Base-by-base conservation (phyloP, 2,113 vertebrate species). In the Triplophysa siluroides region DNA sequence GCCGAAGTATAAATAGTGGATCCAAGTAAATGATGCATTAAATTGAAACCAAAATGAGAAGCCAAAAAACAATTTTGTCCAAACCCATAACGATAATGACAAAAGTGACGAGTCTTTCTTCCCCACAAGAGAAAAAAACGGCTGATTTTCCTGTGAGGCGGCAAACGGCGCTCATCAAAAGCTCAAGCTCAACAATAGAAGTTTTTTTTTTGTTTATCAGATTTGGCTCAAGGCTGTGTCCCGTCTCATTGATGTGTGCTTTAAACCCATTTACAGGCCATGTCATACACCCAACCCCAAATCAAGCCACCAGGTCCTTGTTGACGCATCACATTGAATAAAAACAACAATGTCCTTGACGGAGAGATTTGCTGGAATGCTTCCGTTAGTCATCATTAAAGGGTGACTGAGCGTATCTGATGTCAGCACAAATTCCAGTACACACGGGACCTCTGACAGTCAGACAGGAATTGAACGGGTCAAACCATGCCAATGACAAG, bases 41-140 rank as follows among this genome's bases (percentile, higher is more conserved):
- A 60, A 80, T 63, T 54, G 47, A 58, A 80, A 43, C 45, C 14
- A 52, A 47, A 58, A 73, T 66, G 61, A 80, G 70, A 74, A 74
- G 66, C 65, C 78, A 29, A 73, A 60, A 62, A 56, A 47, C 10
- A 54, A 29, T 47, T 78, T 29, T 14, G 19, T 14, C 11, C 16
- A 0, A 33, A 19, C 61, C 61, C 50, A 43, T 64, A 38, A 66
- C 8, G 38, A 60, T 78, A 71, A 77, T 56, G 66, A 75, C 29
- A 23, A n/a, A 19, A 63, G 21, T 43, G 56, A 45, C 1, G 10
- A 45, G 43, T 2, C 19, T 29, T 62, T 78, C 43, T 18, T 13
- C 78, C 10, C 29, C 5, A 33, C 10, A 19, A 41, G 13, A 52
- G 12, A 52, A 52, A 10, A 29, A 29, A 52, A 16, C 47, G 14